Conservation (phyloP, 2,888 invertebrate genomes). For the Helleia helle region DNA sequence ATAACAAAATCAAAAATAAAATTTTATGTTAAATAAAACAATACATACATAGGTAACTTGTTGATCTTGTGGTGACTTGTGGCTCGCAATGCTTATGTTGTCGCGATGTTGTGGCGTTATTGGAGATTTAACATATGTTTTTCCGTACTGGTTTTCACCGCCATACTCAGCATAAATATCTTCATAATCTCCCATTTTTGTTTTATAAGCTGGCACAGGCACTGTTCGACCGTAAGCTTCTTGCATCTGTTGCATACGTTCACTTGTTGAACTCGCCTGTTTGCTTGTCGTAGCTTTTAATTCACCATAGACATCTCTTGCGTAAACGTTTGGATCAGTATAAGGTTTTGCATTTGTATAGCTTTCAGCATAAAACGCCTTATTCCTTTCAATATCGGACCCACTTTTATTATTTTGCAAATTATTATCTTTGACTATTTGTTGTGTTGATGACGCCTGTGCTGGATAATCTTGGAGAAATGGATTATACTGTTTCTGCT, state of each 20-base stretch:
- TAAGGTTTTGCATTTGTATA: constrained; percentile 31
- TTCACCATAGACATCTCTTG: constrained; percentile 53
- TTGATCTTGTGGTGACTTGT: constrained; percentile 42
- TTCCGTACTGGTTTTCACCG: constrained; percentile 48
- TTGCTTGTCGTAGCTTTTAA: constrained; percentile 23
- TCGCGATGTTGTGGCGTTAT: constrained; percentile 60
- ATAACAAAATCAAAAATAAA: constrained; percentile 7
- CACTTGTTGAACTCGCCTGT: neutral
- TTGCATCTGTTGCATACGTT: constrained; percentile 89
- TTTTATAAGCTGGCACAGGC: constrained; percentile 56
- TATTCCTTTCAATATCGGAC: constrained; percentile 22
- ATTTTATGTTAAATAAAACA: constrained; percentile 13
- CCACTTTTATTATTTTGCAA: constrained; percentile 18
- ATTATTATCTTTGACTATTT: constrained; percentile 25
- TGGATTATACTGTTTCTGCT: constrained; percentile 49
- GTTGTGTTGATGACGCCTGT: constrained; percentile 27
- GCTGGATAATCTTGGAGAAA: constrained; percentile 48
- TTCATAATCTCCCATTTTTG: constrained; percentile 80
- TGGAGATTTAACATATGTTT: constrained; percentile 75
- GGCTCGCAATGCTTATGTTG: constrained; percentile 40
- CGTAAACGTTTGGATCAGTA: constrained; percentile 35
- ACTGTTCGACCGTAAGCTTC: constrained; percentile 85
- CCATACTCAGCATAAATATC: constrained; percentile 76
- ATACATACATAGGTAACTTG: constrained; percentile 39
- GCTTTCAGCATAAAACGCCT: constrained; percentile 36